Conservation (phyloP, 2,797 vertebrate genomes). For the Distichodus sexfasciatus region DNA sequence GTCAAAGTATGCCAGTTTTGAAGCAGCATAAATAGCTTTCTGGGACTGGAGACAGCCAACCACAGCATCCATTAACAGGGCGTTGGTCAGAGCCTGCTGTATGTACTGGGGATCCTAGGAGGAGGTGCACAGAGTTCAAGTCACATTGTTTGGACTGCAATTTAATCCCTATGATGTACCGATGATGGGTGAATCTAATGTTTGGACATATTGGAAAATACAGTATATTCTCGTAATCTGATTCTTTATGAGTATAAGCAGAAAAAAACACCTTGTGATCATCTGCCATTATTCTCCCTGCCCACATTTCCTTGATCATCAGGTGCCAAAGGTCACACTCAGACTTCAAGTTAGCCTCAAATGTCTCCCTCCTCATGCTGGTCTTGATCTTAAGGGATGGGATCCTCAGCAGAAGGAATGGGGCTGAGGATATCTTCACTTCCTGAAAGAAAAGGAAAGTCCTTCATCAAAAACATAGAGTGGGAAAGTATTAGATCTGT, state of each 20-base stretch:
- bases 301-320: constrained; percentile 99
- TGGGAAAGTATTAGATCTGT: not conserved
- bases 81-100: constrained; percentile 93
- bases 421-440: constrained; percentile 81
- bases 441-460: constrained; percentile 70
- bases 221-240: not conserved
- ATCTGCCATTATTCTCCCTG: constrained; percentile 89
- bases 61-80: constrained; percentile 93
- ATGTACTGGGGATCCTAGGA: constrained; percentile 93
- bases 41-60: constrained; percentile 88
- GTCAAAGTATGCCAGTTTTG: constrained; percentile 91
- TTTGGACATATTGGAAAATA: too few species aligned
- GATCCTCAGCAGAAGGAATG: constrained; percentile 85
- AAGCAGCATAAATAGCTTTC: constrained; percentile 86
- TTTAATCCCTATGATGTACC: too few species aligned
- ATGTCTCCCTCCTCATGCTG: constrained; percentile 78
- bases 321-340: constrained; percentile 96
- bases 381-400: constrained; percentile 88
- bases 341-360: constrained; percentile 92
- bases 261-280: constrained; percentile 84
- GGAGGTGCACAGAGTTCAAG: not conserved
- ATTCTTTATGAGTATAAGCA: not conserved
- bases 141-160: too few species aligned
- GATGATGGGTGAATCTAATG: too few species aligned
- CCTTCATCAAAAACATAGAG: too few species aligned